phyloP scores from a whole-genome alignment of 2,888 invertebrate species.

The Conus canariensis region DNA sequence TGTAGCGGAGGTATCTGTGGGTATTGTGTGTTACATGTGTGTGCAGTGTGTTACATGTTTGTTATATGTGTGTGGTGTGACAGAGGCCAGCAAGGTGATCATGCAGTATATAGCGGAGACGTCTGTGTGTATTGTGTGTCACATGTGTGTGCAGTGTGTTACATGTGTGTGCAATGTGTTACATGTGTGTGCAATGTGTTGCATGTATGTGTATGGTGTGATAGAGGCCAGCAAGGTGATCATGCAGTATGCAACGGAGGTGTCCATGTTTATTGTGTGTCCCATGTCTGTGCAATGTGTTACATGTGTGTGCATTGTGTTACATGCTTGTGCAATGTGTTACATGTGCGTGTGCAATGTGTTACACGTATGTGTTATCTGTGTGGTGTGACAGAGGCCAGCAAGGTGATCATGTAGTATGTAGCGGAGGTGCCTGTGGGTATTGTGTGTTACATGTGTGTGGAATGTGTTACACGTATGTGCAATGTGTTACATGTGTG shows the following conservation, averaged over 20 bases:
- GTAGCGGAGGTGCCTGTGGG: slow-evolving; percentile 82
- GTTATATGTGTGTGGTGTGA: not conserved
- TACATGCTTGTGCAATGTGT: too few relatives aligned
- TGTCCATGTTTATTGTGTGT: slow-evolving; percentile 59
- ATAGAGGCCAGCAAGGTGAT: slow-evolving; percentile 90
- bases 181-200: slow-evolving; percentile 5
- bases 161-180: not conserved
- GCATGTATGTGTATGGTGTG: slow-evolving; percentile 1
- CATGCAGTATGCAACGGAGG: slow-evolving; percentile 88
- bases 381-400: slow-evolving; percentile 83
- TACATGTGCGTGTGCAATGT: not conserved
- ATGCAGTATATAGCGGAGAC: slow-evolving; percentile 87
- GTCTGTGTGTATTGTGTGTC: slow-evolving; percentile 54
- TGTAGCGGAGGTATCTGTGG: too few relatives aligned
- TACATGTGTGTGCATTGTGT: too few relatives aligned
- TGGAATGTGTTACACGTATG: too few relatives aligned
- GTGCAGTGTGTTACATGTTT: too few relatives aligned
- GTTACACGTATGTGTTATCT: not conserved
- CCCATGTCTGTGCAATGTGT: too few relatives aligned
- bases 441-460: too few relatives aligned
- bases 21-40: too few relatives aligned
- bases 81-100: slow-evolving; percentile 90
- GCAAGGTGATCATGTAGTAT: slow-evolving; percentile 91
- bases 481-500: not conserved
- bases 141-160: too few relatives aligned